Conservation (phyloP, 2,797 vertebrate species). For the Rhynchonycteris naso region DNA sequence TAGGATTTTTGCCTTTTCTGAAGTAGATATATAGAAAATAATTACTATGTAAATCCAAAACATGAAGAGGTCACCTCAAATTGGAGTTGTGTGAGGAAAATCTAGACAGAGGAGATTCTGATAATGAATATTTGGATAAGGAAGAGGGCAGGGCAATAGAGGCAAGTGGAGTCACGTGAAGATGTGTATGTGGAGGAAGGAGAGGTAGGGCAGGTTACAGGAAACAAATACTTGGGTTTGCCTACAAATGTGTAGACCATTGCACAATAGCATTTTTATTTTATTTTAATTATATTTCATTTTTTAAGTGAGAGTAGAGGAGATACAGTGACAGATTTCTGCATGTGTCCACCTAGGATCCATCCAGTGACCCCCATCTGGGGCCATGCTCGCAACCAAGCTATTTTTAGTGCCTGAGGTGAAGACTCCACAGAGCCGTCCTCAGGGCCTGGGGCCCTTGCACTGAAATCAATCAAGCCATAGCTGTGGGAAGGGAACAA, state of each 20-base stretch:
- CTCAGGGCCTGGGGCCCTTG: no score
- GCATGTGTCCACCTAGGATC: no score
- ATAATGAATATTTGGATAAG: neutral
- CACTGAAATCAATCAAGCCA: no score
- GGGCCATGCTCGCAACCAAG: no score
- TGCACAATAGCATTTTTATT: neutral
- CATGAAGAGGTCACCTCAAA: neutral
- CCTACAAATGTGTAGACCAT: neutral
- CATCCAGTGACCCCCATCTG: no score
- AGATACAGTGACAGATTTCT: no score
- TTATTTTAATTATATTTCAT: no score
- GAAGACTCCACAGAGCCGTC: no score
- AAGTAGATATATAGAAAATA: slow-evolving; percentile 3
- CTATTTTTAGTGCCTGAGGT: no score
- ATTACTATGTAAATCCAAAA: slow-evolving; percentile 16
- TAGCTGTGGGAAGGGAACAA: no score
- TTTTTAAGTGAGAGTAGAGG: no score
- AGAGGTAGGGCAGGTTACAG: neutral
- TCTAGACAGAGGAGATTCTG: neutral
- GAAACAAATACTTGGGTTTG: neutral
- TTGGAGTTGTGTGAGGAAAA: neutral
- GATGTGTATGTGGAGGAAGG: no score
- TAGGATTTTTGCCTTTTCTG: neutral
- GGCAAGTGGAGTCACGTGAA: neutral
- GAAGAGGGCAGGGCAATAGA: neutral